Percentiles rank a stretch among this genome's conserved stretches.
Evolutionary conservation across 2,113 vertebrate species (phyloP).

Genomic region (Oxyura jamaicensis): DNA sequence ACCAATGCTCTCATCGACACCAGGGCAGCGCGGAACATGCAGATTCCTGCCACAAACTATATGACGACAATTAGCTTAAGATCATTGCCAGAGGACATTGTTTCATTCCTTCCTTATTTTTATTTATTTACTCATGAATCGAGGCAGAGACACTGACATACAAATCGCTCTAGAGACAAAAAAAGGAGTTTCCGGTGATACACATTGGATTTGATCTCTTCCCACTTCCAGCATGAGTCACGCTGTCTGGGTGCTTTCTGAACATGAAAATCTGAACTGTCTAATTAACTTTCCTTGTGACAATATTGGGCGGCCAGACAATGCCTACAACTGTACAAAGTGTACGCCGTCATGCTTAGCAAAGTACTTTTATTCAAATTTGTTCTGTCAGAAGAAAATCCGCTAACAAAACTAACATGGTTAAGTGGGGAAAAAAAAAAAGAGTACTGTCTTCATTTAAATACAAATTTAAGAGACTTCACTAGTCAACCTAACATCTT

Average conservation of each 20-base stretch:
- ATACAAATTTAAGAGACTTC: conserved; percentile 48
- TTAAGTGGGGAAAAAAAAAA: background rate
- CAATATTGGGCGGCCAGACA: conserved; percentile 5
- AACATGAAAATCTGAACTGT: conserved; percentile 37
- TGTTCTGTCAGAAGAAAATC: conserved; percentile 63
- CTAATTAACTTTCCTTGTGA: conserved; percentile 54
- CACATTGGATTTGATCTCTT: background rate
- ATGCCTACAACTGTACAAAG: conserved; percentile 49
- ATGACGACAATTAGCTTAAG: background rate
- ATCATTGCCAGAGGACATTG: background rate
- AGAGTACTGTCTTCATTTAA: conserved; percentile 39
- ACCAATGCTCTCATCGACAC: background rate
- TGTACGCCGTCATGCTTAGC: conserved; percentile 22
- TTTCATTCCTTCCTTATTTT: background rate
- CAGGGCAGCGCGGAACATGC: background rate
- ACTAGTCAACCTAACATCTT: conserved; percentile 36
- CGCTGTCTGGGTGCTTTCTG: background rate
- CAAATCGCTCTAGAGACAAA: background rate
- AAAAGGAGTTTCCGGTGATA: background rate
- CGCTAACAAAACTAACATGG: conserved; percentile 52
- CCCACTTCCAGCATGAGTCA: conserved; percentile 25
- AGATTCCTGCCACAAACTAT: background rate
- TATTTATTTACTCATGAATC: background rate
- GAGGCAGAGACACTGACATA: background rate
- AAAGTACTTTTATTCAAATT: conserved; percentile 59